phyloP scores from a whole-genome alignment of 2,113 vertebrate species.

The Progne subis region DNA sequence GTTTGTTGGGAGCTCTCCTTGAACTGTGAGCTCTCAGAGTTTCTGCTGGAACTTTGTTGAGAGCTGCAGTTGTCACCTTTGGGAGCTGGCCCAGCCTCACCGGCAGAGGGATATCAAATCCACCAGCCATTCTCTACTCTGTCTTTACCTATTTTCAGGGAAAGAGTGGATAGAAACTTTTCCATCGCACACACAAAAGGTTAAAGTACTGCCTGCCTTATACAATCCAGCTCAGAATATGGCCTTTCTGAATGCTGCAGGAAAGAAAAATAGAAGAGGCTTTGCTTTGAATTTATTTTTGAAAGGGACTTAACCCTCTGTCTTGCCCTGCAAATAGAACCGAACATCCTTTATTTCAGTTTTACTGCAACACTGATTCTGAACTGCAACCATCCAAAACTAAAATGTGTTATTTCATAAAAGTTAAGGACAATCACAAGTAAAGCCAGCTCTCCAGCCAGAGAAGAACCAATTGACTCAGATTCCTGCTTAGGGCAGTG shows the following conservation, averaged over 20 bases:
- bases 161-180: not conserved
- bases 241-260: not conserved
- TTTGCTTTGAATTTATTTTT: not conserved
- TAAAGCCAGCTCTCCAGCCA: not conserved
- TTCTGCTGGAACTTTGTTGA: not conserved
- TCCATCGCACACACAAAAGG: not conserved
- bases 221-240: not conserved
- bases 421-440: not conserved
- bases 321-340: not conserved
- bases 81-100: not conserved
- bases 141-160: not conserved
- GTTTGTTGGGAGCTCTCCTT: not conserved
- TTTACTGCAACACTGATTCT: not conserved
- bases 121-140: not conserved
- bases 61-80: not conserved
- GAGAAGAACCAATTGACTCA: not conserved
- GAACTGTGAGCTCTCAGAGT: not conserved
- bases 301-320: not conserved
- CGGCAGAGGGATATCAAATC: not conserved
- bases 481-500: not conserved
- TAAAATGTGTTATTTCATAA: not conserved
- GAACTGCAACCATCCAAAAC: not conserved
- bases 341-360: not conserved
- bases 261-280: not conserved
- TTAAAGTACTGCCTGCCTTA: not conserved